Conservation (phyloP, 2,797 vertebrate species). For the Leontocebus nigricollis region DNA sequence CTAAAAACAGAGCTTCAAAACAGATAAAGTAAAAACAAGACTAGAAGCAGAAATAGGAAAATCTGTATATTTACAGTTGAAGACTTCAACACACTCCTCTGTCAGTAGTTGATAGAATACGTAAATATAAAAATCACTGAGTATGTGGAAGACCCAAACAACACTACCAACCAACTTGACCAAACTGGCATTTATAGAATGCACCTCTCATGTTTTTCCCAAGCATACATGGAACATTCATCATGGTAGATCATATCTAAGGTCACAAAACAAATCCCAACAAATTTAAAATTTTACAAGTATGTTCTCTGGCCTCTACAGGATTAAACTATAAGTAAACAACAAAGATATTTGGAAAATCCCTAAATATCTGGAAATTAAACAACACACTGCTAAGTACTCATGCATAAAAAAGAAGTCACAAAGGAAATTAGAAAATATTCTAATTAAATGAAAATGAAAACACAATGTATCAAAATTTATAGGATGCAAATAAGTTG, state of each 20-base stretch:
- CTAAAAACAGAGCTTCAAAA: not conserved
- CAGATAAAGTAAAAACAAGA: not conserved
- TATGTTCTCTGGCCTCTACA: not conserved
- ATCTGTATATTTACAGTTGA: not conserved
- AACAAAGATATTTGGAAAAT: not conserved
- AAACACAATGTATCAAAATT: not conserved
- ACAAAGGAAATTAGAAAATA: not conserved
- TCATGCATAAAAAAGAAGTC: not conserved
- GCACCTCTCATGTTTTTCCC: not conserved
- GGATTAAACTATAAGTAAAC: not conserved
- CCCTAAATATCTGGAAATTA: not conserved
- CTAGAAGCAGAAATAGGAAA: not conserved
- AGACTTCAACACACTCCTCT: not conserved
- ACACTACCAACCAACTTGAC: not conserved
- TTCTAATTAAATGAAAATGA: not conserved
- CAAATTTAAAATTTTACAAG: not conserved
- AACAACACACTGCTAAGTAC: not conserved
- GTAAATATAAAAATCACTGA: not conserved
- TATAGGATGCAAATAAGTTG: not conserved
- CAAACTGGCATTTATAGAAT: not conserved
- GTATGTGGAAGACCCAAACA: not conserved
- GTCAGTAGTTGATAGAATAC: not conserved
- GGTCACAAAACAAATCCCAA: not conserved
- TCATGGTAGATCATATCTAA: not conserved
- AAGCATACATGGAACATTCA: not conserved